These are phyloP conservation scores for Hapalemur alaotrensis DNA, from an alignment of 2,797 vertebrate genomes.

Conservation along the genomic window DNA sequence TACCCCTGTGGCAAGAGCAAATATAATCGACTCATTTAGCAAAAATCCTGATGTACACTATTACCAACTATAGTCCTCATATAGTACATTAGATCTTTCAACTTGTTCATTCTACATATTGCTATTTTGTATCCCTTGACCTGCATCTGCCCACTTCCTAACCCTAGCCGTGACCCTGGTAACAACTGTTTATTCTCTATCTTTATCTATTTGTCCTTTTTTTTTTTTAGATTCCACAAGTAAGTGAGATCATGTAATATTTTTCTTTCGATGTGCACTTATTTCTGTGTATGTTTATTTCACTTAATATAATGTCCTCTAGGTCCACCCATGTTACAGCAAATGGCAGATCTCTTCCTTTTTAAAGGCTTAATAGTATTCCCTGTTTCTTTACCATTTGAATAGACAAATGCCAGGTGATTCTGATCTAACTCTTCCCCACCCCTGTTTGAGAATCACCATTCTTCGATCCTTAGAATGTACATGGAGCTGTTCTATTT, in stretches of 20 bases:
- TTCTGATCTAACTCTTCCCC: not conserved
- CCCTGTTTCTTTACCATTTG: not conserved
- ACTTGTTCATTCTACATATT: not conserved
- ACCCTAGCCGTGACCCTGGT: not conserved
- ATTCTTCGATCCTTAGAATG: not conserved
- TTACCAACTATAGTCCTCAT: not conserved
- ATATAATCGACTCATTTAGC: not conserved
- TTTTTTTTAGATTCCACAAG: not conserved
- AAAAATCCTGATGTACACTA: not conserved
- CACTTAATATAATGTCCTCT: not conserved
- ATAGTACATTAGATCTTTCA: not conserved
- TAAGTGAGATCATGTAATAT: not conserved
- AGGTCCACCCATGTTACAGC: not conserved
- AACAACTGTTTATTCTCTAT: not conserved
- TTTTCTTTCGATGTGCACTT: not conserved
- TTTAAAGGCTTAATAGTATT: not conserved
- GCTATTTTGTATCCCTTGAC: not conserved
- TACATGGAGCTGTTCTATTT: not conserved
- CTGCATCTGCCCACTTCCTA: not conserved
- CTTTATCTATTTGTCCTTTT: not conserved
- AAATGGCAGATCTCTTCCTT: not conserved
- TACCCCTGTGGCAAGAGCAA: not conserved
- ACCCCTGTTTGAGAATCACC: not conserved
- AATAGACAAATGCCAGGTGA: not conserved
- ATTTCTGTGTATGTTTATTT: not conserved